Evolutionary conservation across 2,888 invertebrate genomes (phyloP), one percentile per base, ranked within the genome.

Genomic region (Ariolimax columbianus): DNA sequence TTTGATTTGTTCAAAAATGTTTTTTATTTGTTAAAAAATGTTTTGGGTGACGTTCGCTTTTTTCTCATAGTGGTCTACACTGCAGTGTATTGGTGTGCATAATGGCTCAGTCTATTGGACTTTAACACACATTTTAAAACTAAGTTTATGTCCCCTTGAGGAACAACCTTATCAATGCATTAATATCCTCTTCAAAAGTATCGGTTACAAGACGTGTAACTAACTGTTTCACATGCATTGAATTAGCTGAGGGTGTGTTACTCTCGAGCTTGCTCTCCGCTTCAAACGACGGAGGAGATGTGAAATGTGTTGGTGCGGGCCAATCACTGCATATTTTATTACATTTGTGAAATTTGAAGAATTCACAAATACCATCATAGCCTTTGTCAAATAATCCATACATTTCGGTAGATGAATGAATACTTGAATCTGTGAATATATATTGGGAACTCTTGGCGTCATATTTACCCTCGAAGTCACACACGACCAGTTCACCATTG

Each of bases 301-400:
- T 84, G 1, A 86, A 70, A 38, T 84, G 86, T 23, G 78, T 81
- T 23, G 84, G 84, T 40, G 88, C 82, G 14, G 90, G 89, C 89
- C 89, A 89, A 43, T 87, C 77, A 30, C 84, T 81, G 63, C 91
- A 91, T 38, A 91, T 87, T 38, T 87, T 84, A 79, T 89, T 90
- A 81, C 91, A 91, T 79, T 89, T 89, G 80, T 91, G 91, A 33
- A 88, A 87, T 43, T 87, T 85, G 79, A 91, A 90, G 79, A 91
- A 91, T 36, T 88, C 89, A 81, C 89, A 89, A 40, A 91, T 91
- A 17, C 91, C 90, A 36, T 88, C 84, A 38, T 84, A 73, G 11
- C 91, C 91, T 33, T 87, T 66, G 82, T 91, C 91, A 0, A 88
- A 88, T 23, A 73, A 72, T 4, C 91, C 91, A 70, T 86, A 91